Evolutionary conservation across 2,113 vertebrate genomes (phyloP).

Genomic region (Larimichthys polyactis): DNA sequence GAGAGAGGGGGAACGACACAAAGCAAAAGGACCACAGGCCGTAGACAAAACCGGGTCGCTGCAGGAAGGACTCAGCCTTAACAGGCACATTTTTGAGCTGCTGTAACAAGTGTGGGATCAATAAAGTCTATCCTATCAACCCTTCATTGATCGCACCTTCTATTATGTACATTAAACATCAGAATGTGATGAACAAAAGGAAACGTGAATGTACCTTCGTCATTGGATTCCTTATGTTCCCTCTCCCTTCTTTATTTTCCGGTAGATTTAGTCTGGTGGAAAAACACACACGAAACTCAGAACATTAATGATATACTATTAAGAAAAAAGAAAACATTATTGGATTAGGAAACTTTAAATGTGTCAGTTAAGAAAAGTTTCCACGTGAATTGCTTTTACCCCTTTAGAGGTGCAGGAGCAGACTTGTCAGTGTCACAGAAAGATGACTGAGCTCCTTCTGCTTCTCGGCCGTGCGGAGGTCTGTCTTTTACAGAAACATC

Average conservation of each 20-base stretch:
- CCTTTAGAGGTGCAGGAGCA: slow-evolving; percentile 58
- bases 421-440: slow-evolving; percentile 58
- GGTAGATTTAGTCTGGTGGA: slow-evolving; percentile 55
- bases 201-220: slow-evolving; percentile 60
- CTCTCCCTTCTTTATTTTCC: slow-evolving; percentile 76
- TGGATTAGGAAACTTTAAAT: background rate
- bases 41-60: too few species aligned
- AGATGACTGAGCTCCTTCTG: slow-evolving; percentile 49
- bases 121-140: background rate
- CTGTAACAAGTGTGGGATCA: too few species aligned
- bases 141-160: background rate
- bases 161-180: background rate
- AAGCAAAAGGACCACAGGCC: too few species aligned
- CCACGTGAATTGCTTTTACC: slow-evolving; percentile 61
- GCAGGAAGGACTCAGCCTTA: too few species aligned
- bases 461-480: slow-evolving; percentile 53
- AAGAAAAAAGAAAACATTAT: background rate
- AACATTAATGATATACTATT: slow-evolving; percentile 1
- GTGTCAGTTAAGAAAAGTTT: too few species aligned
- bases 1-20: too few species aligned
- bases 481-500: slow-evolving; percentile 64
- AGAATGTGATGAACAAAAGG: background rate
- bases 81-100: too few species aligned
- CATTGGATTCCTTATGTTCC: slow-evolving; percentile 66
- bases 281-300: slow-evolving; percentile 27